Conservation (phyloP, 92 coral and sea anemone species). For the Parazoanthus darwini region DNA sequence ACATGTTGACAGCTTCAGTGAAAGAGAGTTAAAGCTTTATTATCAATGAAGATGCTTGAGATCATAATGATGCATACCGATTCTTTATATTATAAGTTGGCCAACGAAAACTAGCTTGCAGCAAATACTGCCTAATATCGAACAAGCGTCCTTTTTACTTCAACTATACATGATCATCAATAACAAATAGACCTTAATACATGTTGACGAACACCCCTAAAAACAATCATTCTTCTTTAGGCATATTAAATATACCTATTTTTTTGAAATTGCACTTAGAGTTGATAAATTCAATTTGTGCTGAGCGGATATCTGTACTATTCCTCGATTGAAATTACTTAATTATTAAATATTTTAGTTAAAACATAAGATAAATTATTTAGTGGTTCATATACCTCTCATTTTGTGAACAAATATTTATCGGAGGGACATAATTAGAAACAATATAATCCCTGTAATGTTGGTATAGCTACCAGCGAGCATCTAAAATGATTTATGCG, state of each 20-base stretch:
- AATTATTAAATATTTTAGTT: neutral
- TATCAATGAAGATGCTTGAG: neutral
- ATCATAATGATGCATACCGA: neutral
- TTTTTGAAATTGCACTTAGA: neutral
- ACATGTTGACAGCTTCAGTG: slow-evolving; percentile 35
- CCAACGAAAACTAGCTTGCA: neutral
- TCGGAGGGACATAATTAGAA: neutral
- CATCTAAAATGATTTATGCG: neutral
- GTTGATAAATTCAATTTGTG: neutral
- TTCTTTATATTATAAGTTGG: neutral
- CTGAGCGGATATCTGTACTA: neutral
- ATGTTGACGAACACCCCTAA: too few species aligned
- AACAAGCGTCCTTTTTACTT: neutral
- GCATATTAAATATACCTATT: neutral
- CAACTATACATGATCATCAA: neutral
- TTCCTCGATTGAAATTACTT: too few species aligned
- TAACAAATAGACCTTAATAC: neutral
- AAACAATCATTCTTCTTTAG: neutral
- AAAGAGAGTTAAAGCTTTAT: slow-evolving; percentile 18
- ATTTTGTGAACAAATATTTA: neutral
- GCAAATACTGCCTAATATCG: neutral
- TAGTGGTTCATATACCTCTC: neutral
- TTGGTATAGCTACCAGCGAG: neutral
- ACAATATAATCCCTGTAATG: slow-evolving; percentile 27
- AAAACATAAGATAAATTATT: neutral